Conservation (phyloP, 2,113 vertebrate species). For the Caretta caretta region DNA sequence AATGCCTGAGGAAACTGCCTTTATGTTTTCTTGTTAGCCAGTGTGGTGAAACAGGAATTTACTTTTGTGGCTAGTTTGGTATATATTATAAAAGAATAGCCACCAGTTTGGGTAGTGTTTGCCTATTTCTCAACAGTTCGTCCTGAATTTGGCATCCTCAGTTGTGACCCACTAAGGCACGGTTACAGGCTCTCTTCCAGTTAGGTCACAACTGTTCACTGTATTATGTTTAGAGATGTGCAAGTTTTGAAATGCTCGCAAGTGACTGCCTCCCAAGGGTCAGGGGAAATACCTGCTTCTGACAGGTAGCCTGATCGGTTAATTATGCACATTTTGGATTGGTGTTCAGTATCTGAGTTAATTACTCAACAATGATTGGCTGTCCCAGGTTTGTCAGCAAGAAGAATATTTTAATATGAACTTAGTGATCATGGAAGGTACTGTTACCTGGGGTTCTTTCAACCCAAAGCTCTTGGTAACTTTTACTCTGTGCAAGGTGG, state of each 20-base stretch:
- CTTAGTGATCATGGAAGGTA: background rate
- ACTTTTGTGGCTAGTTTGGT: too few species aligned
- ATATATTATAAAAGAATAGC: too few species aligned
- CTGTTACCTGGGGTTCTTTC: too few species aligned
- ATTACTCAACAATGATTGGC: slow-evolving; percentile 29
- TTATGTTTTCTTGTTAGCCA: too few species aligned
- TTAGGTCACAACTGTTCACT: background rate
- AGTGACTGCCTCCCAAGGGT: background rate
- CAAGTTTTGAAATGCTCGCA: slow-evolving; percentile 12
- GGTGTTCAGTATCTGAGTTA: slow-evolving; percentile 24
- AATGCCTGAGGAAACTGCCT: too few species aligned
- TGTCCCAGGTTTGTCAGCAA: slow-evolving; percentile 17
- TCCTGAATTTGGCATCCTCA: too few species aligned
- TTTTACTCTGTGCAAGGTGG: too few species aligned
- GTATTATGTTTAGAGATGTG: background rate
- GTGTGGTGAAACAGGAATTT: too few species aligned
- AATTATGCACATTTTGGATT: slow-evolving; percentile 17
- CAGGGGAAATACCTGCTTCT: slow-evolving; percentile 40
- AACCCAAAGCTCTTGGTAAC: too few species aligned
- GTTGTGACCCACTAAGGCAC: too few species aligned
- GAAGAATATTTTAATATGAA: slow-evolving; percentile 36
- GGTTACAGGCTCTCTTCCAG: background rate
- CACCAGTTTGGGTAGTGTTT: too few species aligned
- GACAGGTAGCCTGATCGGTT: slow-evolving; percentile 32
- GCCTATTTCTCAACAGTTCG: too few species aligned